Conservation (phyloP, 1,140 invertebrate species). For the Euwallacea fornicatus region DNA sequence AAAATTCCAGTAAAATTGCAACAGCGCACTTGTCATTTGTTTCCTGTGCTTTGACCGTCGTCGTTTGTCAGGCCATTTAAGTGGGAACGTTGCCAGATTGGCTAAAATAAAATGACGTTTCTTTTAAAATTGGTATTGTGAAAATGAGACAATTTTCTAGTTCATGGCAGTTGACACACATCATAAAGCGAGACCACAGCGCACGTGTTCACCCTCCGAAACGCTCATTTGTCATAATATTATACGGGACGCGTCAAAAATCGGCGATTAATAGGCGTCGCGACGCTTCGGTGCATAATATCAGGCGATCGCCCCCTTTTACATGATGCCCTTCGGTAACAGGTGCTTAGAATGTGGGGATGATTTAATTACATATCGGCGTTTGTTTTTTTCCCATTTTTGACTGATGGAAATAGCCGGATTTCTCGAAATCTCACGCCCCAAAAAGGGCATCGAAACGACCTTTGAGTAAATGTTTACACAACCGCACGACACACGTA, state of each 20-base stretch:
- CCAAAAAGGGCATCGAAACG: slow-evolving; percentile 3
- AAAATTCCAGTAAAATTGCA: too few species aligned
- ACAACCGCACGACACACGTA: slow-evolving; percentile 18
- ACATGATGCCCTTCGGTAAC: slow-evolving; percentile 3
- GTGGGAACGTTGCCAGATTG: too few species aligned
- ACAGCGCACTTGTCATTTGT: too few species aligned
- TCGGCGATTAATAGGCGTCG: slow-evolving; percentile 30
- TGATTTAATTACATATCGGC: background rate
- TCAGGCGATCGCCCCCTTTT: slow-evolving; percentile 21
- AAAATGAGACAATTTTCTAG: too few species aligned
- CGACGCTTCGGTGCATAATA: slow-evolving; percentile 29
- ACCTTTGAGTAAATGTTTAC: slow-evolving; percentile 26
- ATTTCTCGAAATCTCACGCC: background rate
- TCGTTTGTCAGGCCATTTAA: too few species aligned
- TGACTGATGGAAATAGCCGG: background rate
- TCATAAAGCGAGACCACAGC: background rate
- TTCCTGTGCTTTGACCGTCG: too few species aligned
- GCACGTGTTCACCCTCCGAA: slow-evolving; percentile 13
- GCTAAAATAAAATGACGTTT: too few species aligned
- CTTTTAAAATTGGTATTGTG: too few species aligned
- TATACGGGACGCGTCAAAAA: slow-evolving; percentile 33
- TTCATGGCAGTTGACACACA: too few species aligned
- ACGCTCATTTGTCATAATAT: slow-evolving; percentile 31
- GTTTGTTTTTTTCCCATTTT: background rate
- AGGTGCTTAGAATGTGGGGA: slow-evolving; percentile 10